Evolutionary conservation across 2,113 vertebrate species (phyloP).

Genomic region (Tamias sibiricus): DNA sequence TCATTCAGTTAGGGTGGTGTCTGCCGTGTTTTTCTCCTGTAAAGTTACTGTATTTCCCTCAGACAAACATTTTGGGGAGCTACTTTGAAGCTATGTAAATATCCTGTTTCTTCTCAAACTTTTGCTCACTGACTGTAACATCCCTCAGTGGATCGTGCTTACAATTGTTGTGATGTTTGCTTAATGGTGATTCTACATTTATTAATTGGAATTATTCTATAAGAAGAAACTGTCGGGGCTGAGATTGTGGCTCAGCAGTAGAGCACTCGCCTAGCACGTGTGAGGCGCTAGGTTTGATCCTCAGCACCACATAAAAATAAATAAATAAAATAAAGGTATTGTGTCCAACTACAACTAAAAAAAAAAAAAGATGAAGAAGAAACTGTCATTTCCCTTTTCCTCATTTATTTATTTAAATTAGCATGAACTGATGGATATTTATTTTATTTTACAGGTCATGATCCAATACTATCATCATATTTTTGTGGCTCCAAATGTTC

Average conservation of each 20-base stretch:
- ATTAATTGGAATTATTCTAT: constrained; percentile 5
- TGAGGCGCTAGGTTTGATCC: no score
- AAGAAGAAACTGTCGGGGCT: not conserved
- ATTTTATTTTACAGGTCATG: constrained; percentile 16
- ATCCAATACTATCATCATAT: not conserved
- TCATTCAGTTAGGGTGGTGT: not conserved
- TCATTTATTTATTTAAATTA: not conserved
- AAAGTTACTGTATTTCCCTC: not conserved
- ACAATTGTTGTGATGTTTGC: not conserved
- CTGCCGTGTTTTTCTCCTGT: not conserved
- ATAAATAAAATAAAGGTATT: no score
- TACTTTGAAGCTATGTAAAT: not conserved
- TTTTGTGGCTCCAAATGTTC: not conserved
- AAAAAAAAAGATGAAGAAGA: no score
- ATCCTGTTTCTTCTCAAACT: not conserved
- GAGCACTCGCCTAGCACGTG: no score
- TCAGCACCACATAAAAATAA: no score
- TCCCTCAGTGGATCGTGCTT: not conserved
- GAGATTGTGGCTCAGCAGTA: no score
- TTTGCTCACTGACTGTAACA: not conserved
- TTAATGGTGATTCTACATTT: not conserved
- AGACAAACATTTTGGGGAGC: not conserved
- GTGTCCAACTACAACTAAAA: no score
- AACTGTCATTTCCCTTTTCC: not conserved
- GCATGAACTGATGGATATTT: not conserved